Base-by-base conservation (phyloP, 92 coral and sea anemone species). In the Desmophyllum pertusum region DNA sequence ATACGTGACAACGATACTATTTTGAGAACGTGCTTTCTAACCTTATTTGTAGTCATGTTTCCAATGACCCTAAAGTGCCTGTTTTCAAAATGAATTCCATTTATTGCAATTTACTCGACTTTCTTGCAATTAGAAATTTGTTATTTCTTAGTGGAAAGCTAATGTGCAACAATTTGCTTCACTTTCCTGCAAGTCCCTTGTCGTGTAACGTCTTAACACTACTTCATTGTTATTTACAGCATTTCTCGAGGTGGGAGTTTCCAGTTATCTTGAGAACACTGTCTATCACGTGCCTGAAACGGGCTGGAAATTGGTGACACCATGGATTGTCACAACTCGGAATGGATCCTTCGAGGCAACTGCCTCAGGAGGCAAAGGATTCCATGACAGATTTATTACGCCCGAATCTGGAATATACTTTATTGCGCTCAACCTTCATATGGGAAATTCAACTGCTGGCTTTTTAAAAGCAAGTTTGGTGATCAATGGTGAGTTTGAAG, bases 381-480 rank as follows among this genome's bases (percentile, higher is more conserved):
- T 86, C 77, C 35, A 17, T 48, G 77, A 81, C 55, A 69, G 33
- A 7, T 87, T 90, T 25, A 41, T 43, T 3, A 82, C 84, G 14
- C 87, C 90, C 14, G 70, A 76, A 59, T 70, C 72, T 5, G 93
- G 90, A 25, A 55, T 77, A 15, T 90, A 90, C 88, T 74, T 67
- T 36, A 75, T 70, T 17, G 80, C 87, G 18, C 70, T 85, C 1
- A 85, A 78, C 6, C 70, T 90, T 31, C 59, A 66, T 18, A 23
- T 90, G 6, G 25, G 73, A 64, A 45, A 66, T 25, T 48, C 51
- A 36, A 64, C 45, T 46, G 18, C 48, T 55, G 64, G 73, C 13
- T 62, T 27, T 42, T 10, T 90, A 3, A 86, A 86, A 72, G 79
- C 87, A 0, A 53, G 77, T 50, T 51, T 90, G 59, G 81, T 86